A percentile compares a stretch with the other conserved stretches of the same genome.
Conservation (phyloP, 2,797 vertebrate genomes). For the Pseudomugil tenellus region DNA sequence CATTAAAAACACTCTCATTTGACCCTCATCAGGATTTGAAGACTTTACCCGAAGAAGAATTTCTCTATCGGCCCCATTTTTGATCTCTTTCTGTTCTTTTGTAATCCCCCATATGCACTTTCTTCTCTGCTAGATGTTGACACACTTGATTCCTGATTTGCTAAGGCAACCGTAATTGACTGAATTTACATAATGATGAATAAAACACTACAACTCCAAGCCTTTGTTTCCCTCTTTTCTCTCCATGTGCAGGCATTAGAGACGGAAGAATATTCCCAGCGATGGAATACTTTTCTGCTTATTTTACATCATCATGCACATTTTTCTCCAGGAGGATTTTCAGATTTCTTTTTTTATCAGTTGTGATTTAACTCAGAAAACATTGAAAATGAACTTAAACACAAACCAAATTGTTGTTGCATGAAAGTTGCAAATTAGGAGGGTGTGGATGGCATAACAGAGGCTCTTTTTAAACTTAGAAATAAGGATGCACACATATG, state of each 20-base stretch:
- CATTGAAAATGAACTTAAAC: not conserved
- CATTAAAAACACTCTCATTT: slow-evolving; percentile 68
- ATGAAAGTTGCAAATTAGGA: not conserved
- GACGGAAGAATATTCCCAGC: slow-evolving; percentile 36
- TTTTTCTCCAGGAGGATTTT: slow-evolving; percentile 26
- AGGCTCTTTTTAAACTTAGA: slow-evolving; percentile 24
- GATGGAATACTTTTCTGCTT: slow-evolving; percentile 34
- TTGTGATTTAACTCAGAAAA: slow-evolving; percentile 22
- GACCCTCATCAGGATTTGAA: slow-evolving; percentile 70
- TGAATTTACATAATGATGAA: slow-evolving; percentile 82
- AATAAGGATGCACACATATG: slow-evolving; percentile 51
- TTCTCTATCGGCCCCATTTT: slow-evolving; percentile 48
- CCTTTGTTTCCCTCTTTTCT: slow-evolving; percentile 26
- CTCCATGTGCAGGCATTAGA: slow-evolving; percentile 42
- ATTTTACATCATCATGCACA: slow-evolving; percentile 43
- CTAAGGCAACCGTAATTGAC: slow-evolving; percentile 77
- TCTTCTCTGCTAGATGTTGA: slow-evolving; percentile 74
- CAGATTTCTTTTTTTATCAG: slow-evolving; percentile 20
- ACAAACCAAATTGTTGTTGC: slow-evolving; percentile 21
- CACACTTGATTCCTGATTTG: slow-evolving; percentile 78
- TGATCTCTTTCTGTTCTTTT: slow-evolving; percentile 69
- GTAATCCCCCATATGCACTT: slow-evolving; percentile 71
- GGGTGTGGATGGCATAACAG: not conserved
- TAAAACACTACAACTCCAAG: slow-evolving; percentile 80
- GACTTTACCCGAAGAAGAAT: slow-evolving; percentile 50